Conservation (phyloP, 1,140 invertebrate genomes). For the Ptiloglossa arizonensis region DNA sequence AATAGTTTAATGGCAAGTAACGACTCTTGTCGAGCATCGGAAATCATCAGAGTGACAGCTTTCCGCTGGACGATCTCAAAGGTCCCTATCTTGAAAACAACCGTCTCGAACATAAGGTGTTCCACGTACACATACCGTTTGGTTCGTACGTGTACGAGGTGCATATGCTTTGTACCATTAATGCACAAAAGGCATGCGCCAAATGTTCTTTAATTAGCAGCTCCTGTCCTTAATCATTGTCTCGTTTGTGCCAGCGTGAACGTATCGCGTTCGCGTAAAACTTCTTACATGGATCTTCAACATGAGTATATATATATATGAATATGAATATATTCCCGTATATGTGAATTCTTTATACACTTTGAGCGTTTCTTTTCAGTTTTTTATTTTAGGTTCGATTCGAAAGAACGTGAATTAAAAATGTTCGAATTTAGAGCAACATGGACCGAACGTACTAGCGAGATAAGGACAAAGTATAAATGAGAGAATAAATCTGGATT, state of each 20-base stretch:
- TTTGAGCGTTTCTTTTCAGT: too few species aligned
- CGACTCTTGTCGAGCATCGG: conserved; percentile 23
- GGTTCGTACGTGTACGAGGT: background rate
- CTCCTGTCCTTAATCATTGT: conserved; percentile 10
- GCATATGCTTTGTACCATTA: conserved; percentile 23
- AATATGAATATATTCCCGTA: too few species aligned
- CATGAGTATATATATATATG: too few species aligned
- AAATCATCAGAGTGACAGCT: conserved; percentile 43
- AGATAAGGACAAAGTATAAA: too few species aligned
- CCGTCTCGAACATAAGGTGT: conserved; percentile 64
- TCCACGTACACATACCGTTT: background rate
- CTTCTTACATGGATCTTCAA: background rate
- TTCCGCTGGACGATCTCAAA: conserved; percentile 36
- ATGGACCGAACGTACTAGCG: too few species aligned
- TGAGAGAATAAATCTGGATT: too few species aligned
- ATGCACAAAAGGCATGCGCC: conserved; percentile 34
- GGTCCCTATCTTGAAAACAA: conserved; percentile 13
- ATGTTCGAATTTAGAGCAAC: too few species aligned
- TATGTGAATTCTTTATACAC: too few species aligned
- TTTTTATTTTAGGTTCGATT: too few species aligned
- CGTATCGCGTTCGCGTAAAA: too few species aligned
- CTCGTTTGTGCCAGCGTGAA: background rate
- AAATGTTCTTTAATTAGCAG: conserved; percentile 34
- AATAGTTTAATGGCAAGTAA: conserved; percentile 9
- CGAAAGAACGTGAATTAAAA: too few species aligned